Percentiles rank a stretch among this genome's conserved stretches.
Conservation (phyloP, 2,888 invertebrate species). For the Osedax frankpressi region DNA sequence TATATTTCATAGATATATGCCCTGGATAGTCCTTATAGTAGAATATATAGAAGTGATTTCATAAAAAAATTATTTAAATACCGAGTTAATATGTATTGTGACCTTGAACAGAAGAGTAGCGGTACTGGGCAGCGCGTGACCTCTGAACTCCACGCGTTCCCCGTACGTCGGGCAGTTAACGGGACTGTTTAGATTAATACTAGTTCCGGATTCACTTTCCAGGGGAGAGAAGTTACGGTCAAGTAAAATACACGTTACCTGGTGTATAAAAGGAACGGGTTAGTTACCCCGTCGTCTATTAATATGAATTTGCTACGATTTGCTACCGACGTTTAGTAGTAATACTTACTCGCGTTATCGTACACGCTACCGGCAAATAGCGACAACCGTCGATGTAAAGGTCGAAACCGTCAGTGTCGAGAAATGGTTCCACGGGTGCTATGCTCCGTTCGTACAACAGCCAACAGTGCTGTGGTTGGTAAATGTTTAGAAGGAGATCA, state of each 20-base stretch:
- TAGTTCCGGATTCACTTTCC: constrained; percentile 37
- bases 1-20: too few species aligned
- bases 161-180: constrained; percentile 43
- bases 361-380: constrained; percentile 40
- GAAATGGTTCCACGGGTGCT: constrained; percentile 36
- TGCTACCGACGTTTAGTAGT: too few species aligned
- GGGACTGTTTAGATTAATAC: constrained; percentile 38
- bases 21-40: too few species aligned
- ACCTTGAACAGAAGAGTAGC: constrained; percentile 43
- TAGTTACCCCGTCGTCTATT: too few species aligned
- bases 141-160: constrained; percentile 37
- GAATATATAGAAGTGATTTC: too few species aligned
- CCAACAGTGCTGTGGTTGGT: constrained; percentile 36
- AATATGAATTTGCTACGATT: too few species aligned
- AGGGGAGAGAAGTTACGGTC: constrained; percentile 35
- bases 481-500: not conserved
- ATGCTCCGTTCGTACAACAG: constrained; percentile 33
- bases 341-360: constrained; percentile 36
- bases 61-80: too few species aligned
- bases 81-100: too few species aligned
- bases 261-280: too few species aligned
- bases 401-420: constrained; percentile 41
- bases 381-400: constrained; percentile 41
- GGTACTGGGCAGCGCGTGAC: constrained; percentile 38
- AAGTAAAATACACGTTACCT: constrained; percentile 40